Percentiles rank a stretch among this genome's conserved stretches.
These are phyloP conservation scores for Babylonia areolata DNA, from an alignment of 1,140 invertebrate genomes.

Conservation along the genomic window DNA sequence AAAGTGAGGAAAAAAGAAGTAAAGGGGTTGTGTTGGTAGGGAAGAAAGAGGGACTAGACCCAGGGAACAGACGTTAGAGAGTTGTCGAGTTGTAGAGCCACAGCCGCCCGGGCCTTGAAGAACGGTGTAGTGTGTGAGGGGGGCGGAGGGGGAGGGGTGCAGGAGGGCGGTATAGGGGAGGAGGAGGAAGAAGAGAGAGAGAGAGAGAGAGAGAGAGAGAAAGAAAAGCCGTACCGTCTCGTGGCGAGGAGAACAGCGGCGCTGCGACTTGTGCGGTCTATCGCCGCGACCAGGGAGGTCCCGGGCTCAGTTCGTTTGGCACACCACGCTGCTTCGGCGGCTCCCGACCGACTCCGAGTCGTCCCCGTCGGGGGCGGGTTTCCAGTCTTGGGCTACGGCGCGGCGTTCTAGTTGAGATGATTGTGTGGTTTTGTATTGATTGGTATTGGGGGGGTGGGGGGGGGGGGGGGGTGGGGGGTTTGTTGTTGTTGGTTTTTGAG, in stretches of 20 bases:
- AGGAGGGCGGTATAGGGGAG: neutral
- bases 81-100: too few relatives aligned
- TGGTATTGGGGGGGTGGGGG: too few relatives aligned
- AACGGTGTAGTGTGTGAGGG: too few relatives aligned
- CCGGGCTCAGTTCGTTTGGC: slow-evolving; percentile 21
- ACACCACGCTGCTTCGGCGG: neutral
- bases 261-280: slow-evolving; percentile 30
- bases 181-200: neutral
- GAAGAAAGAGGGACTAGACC: too few relatives aligned
- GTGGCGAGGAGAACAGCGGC: slow-evolving; percentile 1
- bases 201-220: neutral
- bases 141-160: too few relatives aligned
- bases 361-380: neutral
- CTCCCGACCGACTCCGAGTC: neutral
- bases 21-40: too few relatives aligned
- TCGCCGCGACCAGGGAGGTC: slow-evolving; percentile 30
- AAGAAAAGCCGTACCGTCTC: neutral
- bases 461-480: too few relatives aligned
- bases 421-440: neutral
- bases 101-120: too few relatives aligned
- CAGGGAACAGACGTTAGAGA: too few relatives aligned
- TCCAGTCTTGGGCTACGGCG: neutral
- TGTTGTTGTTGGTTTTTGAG: too few relatives aligned
- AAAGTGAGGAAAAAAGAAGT: neutral
- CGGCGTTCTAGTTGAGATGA: slow-evolving; percentile 5